These are phyloP conservation scores for Micrasema longulum DNA, from an alignment of 1,140 invertebrate species.

Conservation along the genomic window DNA sequence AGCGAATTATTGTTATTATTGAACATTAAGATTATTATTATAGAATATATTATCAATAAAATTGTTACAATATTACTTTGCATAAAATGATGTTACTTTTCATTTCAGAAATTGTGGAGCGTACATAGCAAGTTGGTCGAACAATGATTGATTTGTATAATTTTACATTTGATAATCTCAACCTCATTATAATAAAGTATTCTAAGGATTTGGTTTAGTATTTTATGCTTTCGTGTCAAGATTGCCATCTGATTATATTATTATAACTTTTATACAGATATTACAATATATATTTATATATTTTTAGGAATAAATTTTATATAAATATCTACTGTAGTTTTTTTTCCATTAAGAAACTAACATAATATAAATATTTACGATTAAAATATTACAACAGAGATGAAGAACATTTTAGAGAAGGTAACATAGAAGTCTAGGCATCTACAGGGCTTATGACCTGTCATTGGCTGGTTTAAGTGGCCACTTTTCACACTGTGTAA, in stretches of 20 bases:
- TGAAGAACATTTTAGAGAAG: too few relatives aligned
- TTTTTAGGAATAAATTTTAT: neutral
- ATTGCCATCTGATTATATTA: slow-evolving; percentile 11
- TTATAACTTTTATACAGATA: slow-evolving; percentile 8
- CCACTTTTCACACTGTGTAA: too few relatives aligned
- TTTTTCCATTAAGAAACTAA: too few relatives aligned
- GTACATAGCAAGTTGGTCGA: slow-evolving; percentile 52
- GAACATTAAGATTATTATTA: too few relatives aligned
- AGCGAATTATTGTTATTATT: too few relatives aligned
- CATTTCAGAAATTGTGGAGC: slow-evolving; percentile 50
- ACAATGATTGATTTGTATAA: slow-evolving; percentile 32
- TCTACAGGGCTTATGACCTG: too few relatives aligned
- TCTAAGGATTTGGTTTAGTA: too few relatives aligned
- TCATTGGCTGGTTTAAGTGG: too few relatives aligned
- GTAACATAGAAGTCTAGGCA: too few relatives aligned
- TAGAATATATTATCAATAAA: neutral
- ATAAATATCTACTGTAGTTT: too few relatives aligned
- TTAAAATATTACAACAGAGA: too few relatives aligned
- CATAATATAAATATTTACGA: too few relatives aligned
- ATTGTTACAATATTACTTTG: neutral
- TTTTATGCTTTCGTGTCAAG: neutral
- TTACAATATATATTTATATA: slow-evolving; percentile 18
- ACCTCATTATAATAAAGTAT: neutral
- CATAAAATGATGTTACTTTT: slow-evolving; percentile 15
- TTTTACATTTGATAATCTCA: neutral